Percentiles rank a stretch among this genome's conserved stretches.
phyloP scores from a whole-genome alignment of 2,113 vertebrate species.

The Plecturocebus donacophilus region DNA sequence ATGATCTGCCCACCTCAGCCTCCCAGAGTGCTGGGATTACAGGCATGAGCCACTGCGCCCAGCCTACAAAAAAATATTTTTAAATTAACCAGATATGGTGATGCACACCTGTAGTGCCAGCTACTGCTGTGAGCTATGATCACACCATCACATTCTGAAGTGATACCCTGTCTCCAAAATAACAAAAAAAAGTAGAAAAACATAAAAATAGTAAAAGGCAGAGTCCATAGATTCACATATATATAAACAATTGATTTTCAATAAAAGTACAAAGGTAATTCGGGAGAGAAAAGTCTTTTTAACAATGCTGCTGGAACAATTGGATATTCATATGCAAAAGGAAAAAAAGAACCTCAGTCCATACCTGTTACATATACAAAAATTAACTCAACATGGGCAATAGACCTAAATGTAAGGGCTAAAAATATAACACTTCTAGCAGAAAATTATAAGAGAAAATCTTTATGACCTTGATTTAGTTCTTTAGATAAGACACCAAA shows the following conservation, averaged over 20 bases:
- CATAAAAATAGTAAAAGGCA: not conserved
- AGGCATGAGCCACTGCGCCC: no score
- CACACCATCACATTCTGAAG: no score
- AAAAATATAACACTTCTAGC: not conserved
- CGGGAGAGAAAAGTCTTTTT: not conserved
- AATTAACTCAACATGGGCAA: not conserved
- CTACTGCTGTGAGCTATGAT: no score
- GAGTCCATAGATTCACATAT: not conserved
- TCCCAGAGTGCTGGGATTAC: no score
- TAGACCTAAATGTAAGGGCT: not conserved
- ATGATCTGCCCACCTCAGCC: no score
- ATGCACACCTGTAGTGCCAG: no score
- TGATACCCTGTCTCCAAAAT: no score
- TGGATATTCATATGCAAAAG: not conserved
- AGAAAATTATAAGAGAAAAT: not conserved
- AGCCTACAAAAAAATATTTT: no score
- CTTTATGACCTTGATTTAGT: not conserved
- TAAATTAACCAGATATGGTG: no score
- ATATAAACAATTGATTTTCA: not conserved
- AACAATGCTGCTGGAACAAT: not conserved
- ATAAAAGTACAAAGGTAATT: not conserved
- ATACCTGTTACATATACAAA: not conserved
- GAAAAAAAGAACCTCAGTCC: not conserved
- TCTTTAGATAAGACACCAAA: not conserved
- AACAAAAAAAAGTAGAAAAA: not conserved